A percentile compares a stretch with the other conserved stretches of the same genome.
phyloP scores from a whole-genome alignment of 2,888 invertebrate genomes.

The Himalopsyche anomala region DNA sequence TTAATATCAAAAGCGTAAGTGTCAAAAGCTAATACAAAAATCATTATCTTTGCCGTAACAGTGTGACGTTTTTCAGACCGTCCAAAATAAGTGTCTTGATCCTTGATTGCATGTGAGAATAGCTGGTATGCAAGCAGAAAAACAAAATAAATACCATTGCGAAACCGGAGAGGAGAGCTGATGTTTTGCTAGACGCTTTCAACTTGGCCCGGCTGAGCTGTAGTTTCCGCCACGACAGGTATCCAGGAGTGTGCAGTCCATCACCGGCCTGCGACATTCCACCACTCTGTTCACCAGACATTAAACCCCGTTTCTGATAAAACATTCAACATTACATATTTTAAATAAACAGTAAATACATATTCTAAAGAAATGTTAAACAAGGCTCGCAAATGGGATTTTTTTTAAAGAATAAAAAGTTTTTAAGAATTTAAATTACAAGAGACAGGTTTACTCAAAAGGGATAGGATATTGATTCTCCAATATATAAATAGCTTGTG shows the following conservation, averaged over 20 bases:
- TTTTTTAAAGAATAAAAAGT: background rate
- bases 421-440: background rate
- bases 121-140: too few species aligned
- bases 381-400: background rate
- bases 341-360: background rate
- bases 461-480: too few species aligned
- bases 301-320: slow-evolving; percentile 73
- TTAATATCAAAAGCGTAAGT: too few species aligned
- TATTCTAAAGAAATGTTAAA: background rate
- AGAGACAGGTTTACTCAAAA: too few species aligned
- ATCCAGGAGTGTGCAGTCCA: slow-evolving; percentile 88
- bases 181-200: slow-evolving; percentile 98
- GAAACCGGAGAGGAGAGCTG: slow-evolving; percentile 96
- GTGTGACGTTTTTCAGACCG: too few species aligned
- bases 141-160: slow-evolving; percentile 86
- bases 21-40: too few species aligned
- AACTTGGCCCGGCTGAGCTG: slow-evolving; percentile 97
- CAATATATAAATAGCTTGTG: too few species aligned
- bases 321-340: slow-evolving; percentile 48
- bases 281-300: slow-evolving; percentile 73
- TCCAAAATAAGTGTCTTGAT: too few species aligned
- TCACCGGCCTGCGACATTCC: slow-evolving; percentile 87
- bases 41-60: too few species aligned
- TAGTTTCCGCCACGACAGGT: slow-evolving; percentile 91
- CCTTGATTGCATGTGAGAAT: too few species aligned